Evolutionary conservation across 2,888 invertebrate genomes (phyloP), one percentile per base, ranked within the genome.

Genomic region (Linnaemya tessellans): DNA sequence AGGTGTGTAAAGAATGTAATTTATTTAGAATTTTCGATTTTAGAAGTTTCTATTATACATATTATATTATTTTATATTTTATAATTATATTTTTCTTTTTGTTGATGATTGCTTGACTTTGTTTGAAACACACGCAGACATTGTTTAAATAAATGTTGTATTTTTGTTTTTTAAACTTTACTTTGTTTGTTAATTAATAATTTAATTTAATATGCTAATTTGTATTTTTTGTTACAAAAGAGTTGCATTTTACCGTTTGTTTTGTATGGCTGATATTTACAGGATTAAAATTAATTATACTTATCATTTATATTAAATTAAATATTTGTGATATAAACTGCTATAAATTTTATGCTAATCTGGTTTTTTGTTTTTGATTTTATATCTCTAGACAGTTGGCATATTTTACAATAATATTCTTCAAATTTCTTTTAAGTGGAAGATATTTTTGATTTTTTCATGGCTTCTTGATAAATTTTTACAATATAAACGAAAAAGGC

Each of bases 101-200:
- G 35, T 51, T 74, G 58, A 70, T 84, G 87, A 88, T 89, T 89
- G 88, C 88, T 89, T 88, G 85, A 88, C 88, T 83, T 79, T 88
- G 73, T 87, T 80, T 87, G 87, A 88, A 89, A 88, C 88, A 89
- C 88, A 89, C 88, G 88, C 88, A 89, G 88, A 88, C 88, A 88
- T 82, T 87, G 60, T 81, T 62, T 62, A 70, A 78, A 79, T 62
- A 41, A 79, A 70, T 62, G 58, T 58, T 68, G 49, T 71, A 54
- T 56, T 58, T 64, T 74, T 22, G 22, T 70, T 73, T 2, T 46
- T 80, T 80, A 13, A 46, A 64, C n/a, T 64, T 51, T 46, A 22
- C 13, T 65, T 25, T 18, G 35, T 54, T 56, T 64, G 30, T 62
- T 62, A 62, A 15, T 60, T 41, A 54, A 35, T 73, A 20, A 60